Evolutionary conservation across 2,797 vertebrate genomes (phyloP), one percentile per base, ranked within the genome.

Genomic region (Meriones psammophilus): DNA sequence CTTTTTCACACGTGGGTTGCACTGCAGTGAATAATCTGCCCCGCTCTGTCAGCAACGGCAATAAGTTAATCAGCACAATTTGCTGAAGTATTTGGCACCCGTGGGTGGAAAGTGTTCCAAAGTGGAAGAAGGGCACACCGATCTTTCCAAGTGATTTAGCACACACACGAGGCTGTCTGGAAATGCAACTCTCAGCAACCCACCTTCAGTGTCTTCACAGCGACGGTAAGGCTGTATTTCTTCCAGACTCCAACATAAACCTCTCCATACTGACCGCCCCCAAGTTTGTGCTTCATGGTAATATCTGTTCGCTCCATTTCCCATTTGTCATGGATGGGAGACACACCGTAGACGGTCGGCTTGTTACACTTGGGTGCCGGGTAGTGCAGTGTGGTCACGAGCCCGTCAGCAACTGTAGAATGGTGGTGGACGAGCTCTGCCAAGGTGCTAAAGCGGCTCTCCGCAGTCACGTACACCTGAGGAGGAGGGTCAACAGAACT

Each of bases 261-360:
- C 98, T 99, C 99, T 1, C 99, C 99, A 12, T 99, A 99, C 98
- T 99, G 99, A 94, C 99, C 99, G 36, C 99, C 99, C 71, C 99
- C 99, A 2, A 99, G 99, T 97, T 99, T 99, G 99, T 99, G 99
- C 99, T 99, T 99, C 99, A 99, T 99, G 98, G 99, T 99, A 98
- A 99, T 99, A 97, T 99, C 99, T 9, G 99, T 99, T 95, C 99
- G 99, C 97, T 99, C 99, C 99, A 99, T 99, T 98, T 99, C 99
- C 99, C 99, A 99, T 97, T 99, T 99, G 98, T 99, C 99, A 0
- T 99, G 99, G 98, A 99, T 99, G 96, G 99, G 99, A 56, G 99
- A 99, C 97, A 99, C 99, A 0, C 99, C 99, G 1, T 99, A 99
- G 94, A 99, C 99, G 0, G 99, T 99, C 97, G 99, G 99, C 97